A percentile compares a stretch with the other conserved stretches of the same genome.
phyloP scores from a whole-genome alignment of 2,797 vertebrate species.

The Microctenopoma stevenorrisi region DNA sequence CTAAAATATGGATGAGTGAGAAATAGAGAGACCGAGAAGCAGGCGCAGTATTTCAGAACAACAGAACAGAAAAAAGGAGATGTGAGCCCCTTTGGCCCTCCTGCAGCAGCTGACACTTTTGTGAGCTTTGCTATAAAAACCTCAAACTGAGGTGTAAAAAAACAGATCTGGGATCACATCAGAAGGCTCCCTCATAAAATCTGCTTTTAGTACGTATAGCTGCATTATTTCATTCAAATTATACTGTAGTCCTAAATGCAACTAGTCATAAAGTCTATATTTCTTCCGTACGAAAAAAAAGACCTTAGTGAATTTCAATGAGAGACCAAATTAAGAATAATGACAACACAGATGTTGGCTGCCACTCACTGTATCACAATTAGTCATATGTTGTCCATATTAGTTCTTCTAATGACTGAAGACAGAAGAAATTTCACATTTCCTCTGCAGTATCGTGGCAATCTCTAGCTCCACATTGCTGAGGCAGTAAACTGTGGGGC shows the following conservation, averaged over 20 bases:
- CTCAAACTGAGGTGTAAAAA: conserved; percentile 37
- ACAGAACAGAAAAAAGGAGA: conserved; percentile 37
- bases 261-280: background rate
- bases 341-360: background rate
- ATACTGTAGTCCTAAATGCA: conserved; percentile 1
- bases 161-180: conserved; percentile 33
- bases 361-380: background rate
- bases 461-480: conserved; percentile 19
- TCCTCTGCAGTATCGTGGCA: conserved; percentile 34
- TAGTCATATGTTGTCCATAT: conserved; percentile 14
- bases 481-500: conserved; percentile 45
- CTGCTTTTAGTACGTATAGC: conserved; percentile 5
- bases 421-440: conserved; percentile 20
- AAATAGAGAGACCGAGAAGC: conserved; percentile 16
- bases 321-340: background rate
- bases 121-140: conserved; percentile 57
- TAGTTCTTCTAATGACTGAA: conserved; percentile 10
- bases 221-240: conserved; percentile 4
- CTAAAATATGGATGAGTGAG: conserved; percentile 13
- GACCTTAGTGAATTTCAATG: no score
- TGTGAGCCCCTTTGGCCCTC: conserved; percentile 34
- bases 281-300: background rate
- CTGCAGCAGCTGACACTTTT: conserved; percentile 59
- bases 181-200: conserved; percentile 44
- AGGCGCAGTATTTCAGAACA: conserved; percentile 30